Conservation (phyloP, 2,113 vertebrate genomes). For the Sus scrofa region DNA sequence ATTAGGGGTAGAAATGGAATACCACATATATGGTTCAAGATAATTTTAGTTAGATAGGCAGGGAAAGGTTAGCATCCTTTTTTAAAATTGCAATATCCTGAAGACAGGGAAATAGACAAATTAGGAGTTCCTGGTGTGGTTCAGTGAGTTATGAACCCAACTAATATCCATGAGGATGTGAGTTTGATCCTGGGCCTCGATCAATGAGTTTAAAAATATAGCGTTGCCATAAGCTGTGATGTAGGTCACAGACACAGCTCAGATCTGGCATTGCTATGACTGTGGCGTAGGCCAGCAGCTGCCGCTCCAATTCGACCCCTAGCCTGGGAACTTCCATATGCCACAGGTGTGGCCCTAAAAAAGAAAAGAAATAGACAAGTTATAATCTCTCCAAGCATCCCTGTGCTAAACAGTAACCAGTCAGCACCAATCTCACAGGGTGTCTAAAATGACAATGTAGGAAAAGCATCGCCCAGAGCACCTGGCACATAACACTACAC, state of each 20-base stretch:
- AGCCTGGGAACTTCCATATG: no score
- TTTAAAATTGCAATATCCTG: neutral
- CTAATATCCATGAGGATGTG: no score
- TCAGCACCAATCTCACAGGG: neutral
- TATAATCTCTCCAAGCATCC: neutral
- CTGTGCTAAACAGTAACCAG: neutral
- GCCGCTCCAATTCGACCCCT: no score
- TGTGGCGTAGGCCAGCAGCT: no score
- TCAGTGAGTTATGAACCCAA: no score
- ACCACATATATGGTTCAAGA: neutral
- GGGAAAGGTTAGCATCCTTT: neutral
- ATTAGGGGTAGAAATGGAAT: neutral
- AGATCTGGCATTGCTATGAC: no score
- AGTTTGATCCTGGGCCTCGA: no score
- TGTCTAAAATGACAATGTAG: neutral
- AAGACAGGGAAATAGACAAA: neutral
- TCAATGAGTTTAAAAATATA: no score
- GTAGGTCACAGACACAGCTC: no score
- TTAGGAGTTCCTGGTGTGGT: no score
- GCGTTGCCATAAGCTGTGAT: no score
- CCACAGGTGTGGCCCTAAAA: no score
- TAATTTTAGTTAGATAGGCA: neutral
- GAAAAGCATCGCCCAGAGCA: neutral
- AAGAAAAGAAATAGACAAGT: neutral
- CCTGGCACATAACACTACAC: neutral